Conservation (phyloP, 1,140 invertebrate genomes). For the Drosophila nigrodunni region DNA sequence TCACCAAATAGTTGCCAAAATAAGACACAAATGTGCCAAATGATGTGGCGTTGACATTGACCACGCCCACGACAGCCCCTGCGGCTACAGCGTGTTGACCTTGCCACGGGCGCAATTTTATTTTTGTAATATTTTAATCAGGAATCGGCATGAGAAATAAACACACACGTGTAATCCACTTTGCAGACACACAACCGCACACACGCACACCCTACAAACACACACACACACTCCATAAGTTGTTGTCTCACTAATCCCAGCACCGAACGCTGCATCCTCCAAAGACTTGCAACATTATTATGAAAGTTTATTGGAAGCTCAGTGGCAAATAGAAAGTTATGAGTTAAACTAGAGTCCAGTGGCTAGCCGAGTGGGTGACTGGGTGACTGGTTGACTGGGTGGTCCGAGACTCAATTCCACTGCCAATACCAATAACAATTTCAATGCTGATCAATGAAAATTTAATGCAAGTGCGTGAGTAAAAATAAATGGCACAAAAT, state of each 20-base stretch:
- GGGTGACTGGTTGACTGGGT: not conserved
- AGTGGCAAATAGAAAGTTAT: conserved; percentile 57
- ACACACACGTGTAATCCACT: conserved; percentile 46
- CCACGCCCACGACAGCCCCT: not conserved
- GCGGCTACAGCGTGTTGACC: not conserved
- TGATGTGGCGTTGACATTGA: conserved; percentile 20
- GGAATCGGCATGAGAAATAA: conserved; percentile 13
- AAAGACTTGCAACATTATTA: conserved; percentile 34
- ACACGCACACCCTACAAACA: not conserved
- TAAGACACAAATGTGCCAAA: conserved; percentile 7
- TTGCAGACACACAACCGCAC: conserved; percentile 6
- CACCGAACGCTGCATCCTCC: conserved; percentile 32
- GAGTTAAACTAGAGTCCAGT: not conserved
- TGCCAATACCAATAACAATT: conserved; percentile 8
- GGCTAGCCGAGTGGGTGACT: not conserved
- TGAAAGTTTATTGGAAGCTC: conserved; percentile 56
- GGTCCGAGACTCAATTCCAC: not conserved
- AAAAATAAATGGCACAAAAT: conserved; percentile 15
- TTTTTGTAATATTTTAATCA: conserved; percentile 40
- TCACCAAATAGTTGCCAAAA: conserved; percentile 28
- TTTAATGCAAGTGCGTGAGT: conserved; percentile 58
- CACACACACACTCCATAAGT: not conserved
- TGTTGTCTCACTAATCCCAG: conserved; percentile 30
- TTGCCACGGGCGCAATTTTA: not conserved
- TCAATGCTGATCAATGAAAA: conserved; percentile 67